These are phyloP conservation scores for Cephus sareptanus DNA, from an alignment of 2,888 invertebrate species.

Conservation along the genomic window DNA sequence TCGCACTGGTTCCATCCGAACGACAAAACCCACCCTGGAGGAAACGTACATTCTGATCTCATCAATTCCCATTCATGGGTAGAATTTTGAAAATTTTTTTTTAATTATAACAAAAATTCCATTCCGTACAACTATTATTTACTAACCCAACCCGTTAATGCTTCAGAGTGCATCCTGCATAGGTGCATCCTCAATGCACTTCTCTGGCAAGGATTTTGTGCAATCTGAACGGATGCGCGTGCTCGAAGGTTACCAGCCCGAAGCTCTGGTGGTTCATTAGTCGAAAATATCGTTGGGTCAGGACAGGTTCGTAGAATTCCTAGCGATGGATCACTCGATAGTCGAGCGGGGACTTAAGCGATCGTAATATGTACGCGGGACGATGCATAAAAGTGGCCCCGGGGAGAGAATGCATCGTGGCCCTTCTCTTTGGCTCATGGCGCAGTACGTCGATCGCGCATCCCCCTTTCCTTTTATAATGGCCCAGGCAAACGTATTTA, in stretches of 20 bases:
- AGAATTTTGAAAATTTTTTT: background rate
- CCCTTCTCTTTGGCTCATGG: background rate
- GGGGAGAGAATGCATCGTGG: constrained; percentile 33
- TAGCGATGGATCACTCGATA: constrained; percentile 61
- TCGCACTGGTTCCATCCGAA: background rate
- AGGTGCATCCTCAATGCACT: background rate
- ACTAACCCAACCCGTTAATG: background rate
- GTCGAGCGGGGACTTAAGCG: constrained; percentile 62
- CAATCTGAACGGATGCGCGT: background rate
- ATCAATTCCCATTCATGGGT: background rate
- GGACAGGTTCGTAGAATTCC: constrained; percentile 55
- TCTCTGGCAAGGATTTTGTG: background rate
- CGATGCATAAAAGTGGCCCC: constrained; percentile 42
- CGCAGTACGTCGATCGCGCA: constrained; percentile 25
- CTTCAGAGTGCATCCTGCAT: background rate
- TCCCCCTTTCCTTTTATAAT: constrained; percentile 50
- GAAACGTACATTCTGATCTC: constrained; percentile 33
- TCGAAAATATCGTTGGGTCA: constrained; percentile 41
- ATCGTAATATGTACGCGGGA: constrained; percentile 57
- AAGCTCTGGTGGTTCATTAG: constrained; percentile 30
- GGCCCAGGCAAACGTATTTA: constrained; percentile 60
- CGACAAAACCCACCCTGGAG: constrained; percentile 27
- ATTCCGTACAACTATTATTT: background rate
- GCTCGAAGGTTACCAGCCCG: background rate
- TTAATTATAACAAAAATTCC: background rate